Evolutionary conservation across 2,888 invertebrate genomes (phyloP).

Genomic region (Netelia fuscicornis): DNA sequence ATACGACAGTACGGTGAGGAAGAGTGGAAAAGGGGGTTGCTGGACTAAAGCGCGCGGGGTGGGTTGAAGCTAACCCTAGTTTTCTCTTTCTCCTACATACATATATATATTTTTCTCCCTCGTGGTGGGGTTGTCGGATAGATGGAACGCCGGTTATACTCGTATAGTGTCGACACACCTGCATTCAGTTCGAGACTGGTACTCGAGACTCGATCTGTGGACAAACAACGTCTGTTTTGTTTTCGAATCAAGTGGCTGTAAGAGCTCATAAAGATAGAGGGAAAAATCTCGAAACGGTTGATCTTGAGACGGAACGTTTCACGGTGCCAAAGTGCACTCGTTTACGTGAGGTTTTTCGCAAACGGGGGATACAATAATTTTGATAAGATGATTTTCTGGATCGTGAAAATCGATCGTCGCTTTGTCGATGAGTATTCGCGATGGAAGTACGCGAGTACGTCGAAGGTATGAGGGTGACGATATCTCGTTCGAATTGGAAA

Average conservation of each 20-base stretch:
- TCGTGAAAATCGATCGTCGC: neutral
- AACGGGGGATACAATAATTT: neutral
- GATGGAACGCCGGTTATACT: slow-evolving; percentile 74
- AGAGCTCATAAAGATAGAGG: neutral
- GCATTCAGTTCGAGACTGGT: slow-evolving; percentile 70
- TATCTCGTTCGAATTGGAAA: neutral
- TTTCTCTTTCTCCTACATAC: neutral
- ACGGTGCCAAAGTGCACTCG: neutral
- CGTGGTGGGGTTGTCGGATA: slow-evolving; percentile 75
- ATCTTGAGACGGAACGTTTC: neutral
- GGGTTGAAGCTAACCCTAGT: slow-evolving; percentile 2
- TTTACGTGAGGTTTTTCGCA: neutral
- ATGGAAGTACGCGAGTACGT: neutral
- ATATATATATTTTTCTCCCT: slow-evolving; percentile 21
- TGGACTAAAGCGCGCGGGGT: slow-evolving; percentile 23
- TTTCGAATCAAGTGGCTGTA: neutral
- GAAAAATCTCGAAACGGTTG: neutral
- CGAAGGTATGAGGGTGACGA: neutral
- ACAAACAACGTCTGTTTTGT: neutral
- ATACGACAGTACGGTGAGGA: slow-evolving; percentile 7
- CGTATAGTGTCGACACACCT: slow-evolving; percentile 69
- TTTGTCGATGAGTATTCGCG: neutral
- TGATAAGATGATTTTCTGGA: neutral
- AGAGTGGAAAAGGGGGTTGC: slow-evolving; percentile 42
- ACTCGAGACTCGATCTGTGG: slow-evolving; percentile 36